Base-by-base conservation (phyloP, 2,888 invertebrate species). In the Tortrix viridana region DNA sequence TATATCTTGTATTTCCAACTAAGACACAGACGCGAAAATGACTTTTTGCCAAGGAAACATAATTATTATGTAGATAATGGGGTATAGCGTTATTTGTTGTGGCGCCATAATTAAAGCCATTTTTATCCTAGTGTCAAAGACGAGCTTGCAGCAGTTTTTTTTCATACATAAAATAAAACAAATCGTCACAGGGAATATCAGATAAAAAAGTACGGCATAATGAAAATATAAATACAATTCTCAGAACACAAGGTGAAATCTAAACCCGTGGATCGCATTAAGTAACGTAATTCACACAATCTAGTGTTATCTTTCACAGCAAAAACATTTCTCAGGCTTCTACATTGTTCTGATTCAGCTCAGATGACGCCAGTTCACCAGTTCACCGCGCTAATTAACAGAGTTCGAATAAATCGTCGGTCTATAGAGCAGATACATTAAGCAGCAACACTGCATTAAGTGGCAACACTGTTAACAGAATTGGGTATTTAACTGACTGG, bases 1-100 rank as follows among this genome's bases (percentile, higher is more conserved):
- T 50, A 32, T 56, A 57, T 62, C 56, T 57, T 32, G 38, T 44
- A 44, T 50, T 57, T 12, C 37, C 37, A 43, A 47, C 20, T 32
- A 52, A 22, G 46, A 23, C 44, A 56, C 22, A 44, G 46, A 14
- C 18, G n/a, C 18, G 12, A 41, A 6, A 22, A 4, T 22, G n/a
- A 49, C 4, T 37, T 26, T 43, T 20, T 52, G 56, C 56, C 56
- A 62, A 50, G 26, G 22, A 37, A 38, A 37, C 32, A 55, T 14
- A 7, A 38, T 19, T n/a, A 3, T 41, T 32, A 12, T 3, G 22
- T 22, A 22, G 3, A 2, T 22, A 22, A 32, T 9, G 7, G 3
- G 3, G 12, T 32, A 12, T 32, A 12, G 2, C 2, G 26, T 7
- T 26, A 26, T 9, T 32, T 32, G 32, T 12, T 32, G 12, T 32